These are phyloP conservation scores for Protonibea diacanthus DNA, from an alignment of 2,797 vertebrate genomes.

Conservation along the genomic window DNA sequence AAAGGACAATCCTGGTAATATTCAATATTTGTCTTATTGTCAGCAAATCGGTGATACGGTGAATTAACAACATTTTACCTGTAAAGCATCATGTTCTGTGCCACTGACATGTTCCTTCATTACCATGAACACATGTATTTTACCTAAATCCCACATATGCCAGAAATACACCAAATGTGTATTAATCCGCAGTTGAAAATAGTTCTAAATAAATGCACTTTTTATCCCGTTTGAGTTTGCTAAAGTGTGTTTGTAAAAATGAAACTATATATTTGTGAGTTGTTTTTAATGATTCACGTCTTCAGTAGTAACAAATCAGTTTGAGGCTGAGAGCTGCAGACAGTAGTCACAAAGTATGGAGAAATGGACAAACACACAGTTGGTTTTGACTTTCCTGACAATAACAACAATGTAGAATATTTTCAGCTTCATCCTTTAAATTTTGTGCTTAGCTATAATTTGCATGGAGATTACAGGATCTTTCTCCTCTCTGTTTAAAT, in stretches of 20 bases:
- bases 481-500: neutral
- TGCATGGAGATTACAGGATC: neutral
- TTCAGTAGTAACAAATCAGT: neutral
- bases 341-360: neutral
- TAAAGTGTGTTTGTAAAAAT: neutral
- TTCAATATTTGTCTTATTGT: neutral
- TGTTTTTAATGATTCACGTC: neutral
- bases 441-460: conserved; percentile 18
- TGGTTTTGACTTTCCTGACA: conserved; percentile 25
- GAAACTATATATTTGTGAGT: neutral
- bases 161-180: neutral
- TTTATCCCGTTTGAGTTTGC: neutral
- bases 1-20: neutral
- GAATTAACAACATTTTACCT: neutral
- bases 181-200: neutral
- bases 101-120: neutral
- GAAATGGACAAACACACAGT: conserved; percentile 9
- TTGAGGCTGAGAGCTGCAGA: neutral
- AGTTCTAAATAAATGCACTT: neutral
- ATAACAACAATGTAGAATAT: conserved; percentile 16
- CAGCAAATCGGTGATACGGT: neutral
- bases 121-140: neutral
- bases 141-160: neutral
- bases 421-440: neutral
- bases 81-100: neutral